phyloP scores from a whole-genome alignment of 1,140 invertebrate species.

The Trypoxylus dichotomus region DNA sequence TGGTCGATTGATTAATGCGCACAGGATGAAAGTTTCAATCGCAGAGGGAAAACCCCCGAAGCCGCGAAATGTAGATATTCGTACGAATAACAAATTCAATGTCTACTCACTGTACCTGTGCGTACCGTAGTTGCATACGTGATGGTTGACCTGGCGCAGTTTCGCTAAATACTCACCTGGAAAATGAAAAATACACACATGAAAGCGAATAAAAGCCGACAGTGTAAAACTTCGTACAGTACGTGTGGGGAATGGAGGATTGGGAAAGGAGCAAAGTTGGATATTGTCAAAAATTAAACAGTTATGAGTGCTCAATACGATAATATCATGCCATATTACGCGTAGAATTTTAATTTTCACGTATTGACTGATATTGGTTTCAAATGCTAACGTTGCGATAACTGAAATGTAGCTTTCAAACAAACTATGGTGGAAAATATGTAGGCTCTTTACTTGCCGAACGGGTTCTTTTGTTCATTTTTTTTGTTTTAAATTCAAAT shows the following conservation, averaged over 20 bases:
- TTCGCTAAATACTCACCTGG: not conserved
- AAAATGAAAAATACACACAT: slow-evolving; percentile 5
- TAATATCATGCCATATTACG: no score
- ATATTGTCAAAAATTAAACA: not conserved
- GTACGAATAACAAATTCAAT: not conserved
- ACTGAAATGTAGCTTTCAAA: no score
- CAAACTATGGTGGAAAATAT: no score
- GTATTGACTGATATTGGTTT: no score
- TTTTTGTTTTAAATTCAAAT: no score
- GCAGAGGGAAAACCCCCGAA: not conserved
- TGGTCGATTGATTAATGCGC: not conserved
- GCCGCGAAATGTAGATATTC: not conserved
- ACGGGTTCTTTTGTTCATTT: no score
- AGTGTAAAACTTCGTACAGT: not conserved
- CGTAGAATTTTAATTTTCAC: no score
- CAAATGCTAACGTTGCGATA: no score
- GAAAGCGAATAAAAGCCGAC: not conserved
- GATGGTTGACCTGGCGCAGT: not conserved
- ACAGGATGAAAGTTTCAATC: not conserved
- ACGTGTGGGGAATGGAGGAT: not conserved
- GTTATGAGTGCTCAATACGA: no score
- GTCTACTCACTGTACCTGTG: not conserved
- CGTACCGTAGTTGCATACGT: not conserved
- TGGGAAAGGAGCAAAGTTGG: not conserved
- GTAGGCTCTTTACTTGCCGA: no score